A percentile compares a stretch with the other conserved stretches of the same genome.
Evolutionary conservation across 2,888 invertebrate species (phyloP).

Genomic region (Drosophila suboccidentalis): DNA sequence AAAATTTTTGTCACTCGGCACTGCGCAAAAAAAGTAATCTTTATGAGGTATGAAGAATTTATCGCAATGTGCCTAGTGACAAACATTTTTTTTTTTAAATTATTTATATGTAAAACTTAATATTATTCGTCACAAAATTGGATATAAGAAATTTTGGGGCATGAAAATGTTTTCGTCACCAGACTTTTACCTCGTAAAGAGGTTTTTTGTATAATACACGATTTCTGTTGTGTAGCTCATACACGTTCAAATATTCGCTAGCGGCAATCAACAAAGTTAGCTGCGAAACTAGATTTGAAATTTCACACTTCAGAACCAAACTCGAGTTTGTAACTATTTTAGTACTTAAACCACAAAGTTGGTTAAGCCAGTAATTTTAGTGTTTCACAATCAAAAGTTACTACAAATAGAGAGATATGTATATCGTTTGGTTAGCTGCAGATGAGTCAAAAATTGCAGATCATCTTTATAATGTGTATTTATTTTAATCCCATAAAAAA

Average conservation of each 20-base stretch:
- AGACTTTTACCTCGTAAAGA: no score
- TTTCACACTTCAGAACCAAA: background rate
- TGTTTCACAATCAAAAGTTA: background rate
- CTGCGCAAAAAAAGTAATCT: no score
- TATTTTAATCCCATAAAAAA: no score
- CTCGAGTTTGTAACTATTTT: background rate
- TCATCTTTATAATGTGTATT: background rate
- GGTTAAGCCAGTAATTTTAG: background rate
- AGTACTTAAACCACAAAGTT: background rate
- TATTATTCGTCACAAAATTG: no score
- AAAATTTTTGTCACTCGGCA: no score
- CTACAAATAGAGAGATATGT: background rate
- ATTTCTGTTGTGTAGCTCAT: background rate
- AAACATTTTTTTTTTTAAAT: no score
- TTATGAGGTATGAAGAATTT: no score
- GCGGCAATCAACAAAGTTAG: slow-evolving; percentile 3
- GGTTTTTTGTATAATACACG: no score
- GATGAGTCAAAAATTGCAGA: background rate
- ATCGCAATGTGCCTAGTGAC: no score
- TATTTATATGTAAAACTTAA: no score
- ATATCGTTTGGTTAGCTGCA: background rate
- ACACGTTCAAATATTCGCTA: background rate
- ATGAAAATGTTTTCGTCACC: no score
- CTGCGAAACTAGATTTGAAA: background rate
- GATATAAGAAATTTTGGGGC: no score